Evolutionary conservation across 2,888 invertebrate species (phyloP).

Genomic region (Ceriagrion tenellum): DNA sequence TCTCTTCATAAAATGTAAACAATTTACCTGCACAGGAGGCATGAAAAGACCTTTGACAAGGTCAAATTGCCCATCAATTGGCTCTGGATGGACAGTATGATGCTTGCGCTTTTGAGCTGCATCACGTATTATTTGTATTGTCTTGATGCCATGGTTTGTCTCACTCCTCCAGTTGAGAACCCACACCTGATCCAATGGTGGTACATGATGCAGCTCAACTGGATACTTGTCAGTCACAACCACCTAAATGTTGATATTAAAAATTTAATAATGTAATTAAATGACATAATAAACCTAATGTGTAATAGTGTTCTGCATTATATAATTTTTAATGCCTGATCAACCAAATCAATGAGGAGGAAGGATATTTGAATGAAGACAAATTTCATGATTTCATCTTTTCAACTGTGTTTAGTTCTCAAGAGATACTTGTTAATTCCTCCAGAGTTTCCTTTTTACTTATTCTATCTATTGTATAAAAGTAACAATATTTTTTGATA

Average conservation of each 20-base stretch:
- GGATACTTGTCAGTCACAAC: conserved; percentile 87
- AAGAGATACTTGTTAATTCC: no score
- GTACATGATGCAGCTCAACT: conserved; percentile 85
- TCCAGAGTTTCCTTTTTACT: no score
- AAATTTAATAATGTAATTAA: not conserved
- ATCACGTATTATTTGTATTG: conserved; percentile 86
- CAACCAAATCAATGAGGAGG: no score
- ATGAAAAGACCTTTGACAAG: conserved; percentile 84
- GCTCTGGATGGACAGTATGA: conserved; percentile 86
- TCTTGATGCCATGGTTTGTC: conserved; percentile 82
- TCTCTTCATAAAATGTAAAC: not conserved
- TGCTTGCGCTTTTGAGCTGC: conserved; percentile 86
- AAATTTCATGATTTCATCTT: no score
- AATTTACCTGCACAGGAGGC: conserved; percentile 81
- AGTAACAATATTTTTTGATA: no score
- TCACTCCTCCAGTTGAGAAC: conserved; percentile 87
- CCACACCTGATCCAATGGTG: conserved; percentile 87
- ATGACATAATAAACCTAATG: not conserved
- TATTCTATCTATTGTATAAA: no score
- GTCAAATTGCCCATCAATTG: conserved; percentile 88
- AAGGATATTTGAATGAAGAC: no score
- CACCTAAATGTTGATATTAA: conserved; percentile 78
- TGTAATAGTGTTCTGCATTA: no score
- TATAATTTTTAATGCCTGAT: no score
- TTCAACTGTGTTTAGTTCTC: no score